Percentiles rank a stretch among this genome's conserved stretches.
Evolutionary conservation across 2,888 invertebrate genomes (phyloP).

Genomic region (Philhelius pedissequus): DNA sequence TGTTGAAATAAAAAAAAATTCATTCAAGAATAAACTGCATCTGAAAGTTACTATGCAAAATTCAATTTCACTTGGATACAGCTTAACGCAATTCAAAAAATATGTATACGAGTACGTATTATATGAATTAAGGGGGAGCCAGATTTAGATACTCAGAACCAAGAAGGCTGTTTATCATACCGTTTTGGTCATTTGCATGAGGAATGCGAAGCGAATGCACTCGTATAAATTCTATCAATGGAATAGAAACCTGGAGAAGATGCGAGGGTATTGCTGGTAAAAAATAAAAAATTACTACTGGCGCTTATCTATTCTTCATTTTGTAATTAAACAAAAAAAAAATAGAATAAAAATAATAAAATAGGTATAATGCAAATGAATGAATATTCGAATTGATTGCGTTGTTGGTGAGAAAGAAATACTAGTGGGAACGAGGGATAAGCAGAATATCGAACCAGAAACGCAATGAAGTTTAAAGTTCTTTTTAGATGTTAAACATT

Average conservation of each 20-base stretch:
- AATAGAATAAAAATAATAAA: not conserved
- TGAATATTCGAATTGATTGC: not conserved
- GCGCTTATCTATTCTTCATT: conserved; percentile 12
- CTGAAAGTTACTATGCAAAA: conserved; percentile 32
- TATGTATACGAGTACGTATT: too few relatives aligned
- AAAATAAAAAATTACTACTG: not conserved
- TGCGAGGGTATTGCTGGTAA: not conserved
- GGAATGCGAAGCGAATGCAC: too few relatives aligned
- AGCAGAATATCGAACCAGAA: too few relatives aligned
- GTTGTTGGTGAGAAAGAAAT: too few relatives aligned
- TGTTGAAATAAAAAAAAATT: conserved; percentile 24
- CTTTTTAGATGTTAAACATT: too few relatives aligned
- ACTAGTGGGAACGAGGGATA: too few relatives aligned
- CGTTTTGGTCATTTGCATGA: conserved; percentile 38
- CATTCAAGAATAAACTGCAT: conserved; percentile 48
- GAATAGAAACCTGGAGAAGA: conserved; percentile 2
- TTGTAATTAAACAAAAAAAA: not conserved
- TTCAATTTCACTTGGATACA: conserved; percentile 53
- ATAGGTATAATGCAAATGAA: not conserved
- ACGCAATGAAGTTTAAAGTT: too few relatives aligned
- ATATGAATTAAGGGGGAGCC: not conserved
- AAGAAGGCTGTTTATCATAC: conserved; percentile 46
- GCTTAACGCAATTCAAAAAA: conserved; percentile 19
- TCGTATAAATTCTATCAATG: not conserved
- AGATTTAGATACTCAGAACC: conserved; percentile 59